Percentiles rank a stretch among this genome's conserved stretches.
Evolutionary conservation across 1,140 invertebrate species (phyloP).

Genomic region (Saxidomus purpurata): DNA sequence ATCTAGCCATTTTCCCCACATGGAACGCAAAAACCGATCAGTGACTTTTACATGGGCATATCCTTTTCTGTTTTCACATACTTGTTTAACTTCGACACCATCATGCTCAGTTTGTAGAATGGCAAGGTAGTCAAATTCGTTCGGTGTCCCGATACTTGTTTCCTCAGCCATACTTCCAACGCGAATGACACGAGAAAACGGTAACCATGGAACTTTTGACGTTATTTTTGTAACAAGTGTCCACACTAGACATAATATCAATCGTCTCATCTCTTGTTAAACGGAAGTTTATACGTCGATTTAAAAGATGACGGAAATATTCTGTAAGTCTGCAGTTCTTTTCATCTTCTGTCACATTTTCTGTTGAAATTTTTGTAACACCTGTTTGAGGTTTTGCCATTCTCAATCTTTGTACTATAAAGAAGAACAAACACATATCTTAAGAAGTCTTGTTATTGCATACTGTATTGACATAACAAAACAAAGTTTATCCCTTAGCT

Average conservation of each 20-base stretch:
- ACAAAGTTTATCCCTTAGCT: no score
- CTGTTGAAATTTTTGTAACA: no score
- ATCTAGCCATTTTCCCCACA: neutral
- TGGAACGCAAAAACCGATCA: neutral
- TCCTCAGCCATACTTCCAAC: neutral
- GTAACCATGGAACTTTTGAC: neutral
- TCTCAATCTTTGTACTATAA: no score
- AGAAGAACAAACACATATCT: no score
- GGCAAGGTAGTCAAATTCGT: slow-evolving; percentile 1
- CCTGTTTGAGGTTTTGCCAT: no score
- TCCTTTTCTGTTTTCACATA: neutral
- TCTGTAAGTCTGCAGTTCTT: neutral
- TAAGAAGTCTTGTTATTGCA: no score
- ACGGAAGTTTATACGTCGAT: neutral
- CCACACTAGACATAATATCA: neutral
- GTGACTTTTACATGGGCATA: neutral
- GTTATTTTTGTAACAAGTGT: neutral
- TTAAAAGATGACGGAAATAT: neutral
- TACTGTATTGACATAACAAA: no score
- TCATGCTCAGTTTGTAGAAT: neutral
- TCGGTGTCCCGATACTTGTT: neutral
- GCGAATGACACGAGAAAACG: neutral
- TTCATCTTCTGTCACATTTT: neutral
- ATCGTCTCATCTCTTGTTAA: neutral
- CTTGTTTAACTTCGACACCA: neutral